Evolutionary conservation across 2,888 invertebrate species (phyloP), one percentile per base, ranked within the genome.

Genomic region (Himalopsyche tibetana): DNA sequence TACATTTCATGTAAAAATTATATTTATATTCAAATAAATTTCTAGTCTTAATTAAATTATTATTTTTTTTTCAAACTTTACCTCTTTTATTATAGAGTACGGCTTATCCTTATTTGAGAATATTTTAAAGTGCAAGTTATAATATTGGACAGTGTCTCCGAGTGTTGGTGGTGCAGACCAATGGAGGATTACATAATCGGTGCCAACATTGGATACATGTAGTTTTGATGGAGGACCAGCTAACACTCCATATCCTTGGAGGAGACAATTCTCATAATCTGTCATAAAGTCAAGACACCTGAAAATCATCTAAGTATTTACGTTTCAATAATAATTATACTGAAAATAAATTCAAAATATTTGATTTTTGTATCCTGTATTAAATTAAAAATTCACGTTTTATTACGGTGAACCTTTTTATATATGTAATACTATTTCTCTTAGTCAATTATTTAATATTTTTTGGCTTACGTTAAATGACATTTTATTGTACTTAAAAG

Each of bases 181-280:
- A 90, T 96, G 96, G 0, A 97, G 91, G 83, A 97, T 95, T 0
- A 96, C 96, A 91, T 96, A 97, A 90, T 95, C 95, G 0, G 95
- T 95, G 89, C 96, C 95, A 87, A 96, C 95, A 90, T 96, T 96
- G 55, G 96, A 95, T 6, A 97, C 94, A 89, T 95, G 95, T 3
- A 97, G 93, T 82, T 94, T 93, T 0, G 94, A 94, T 0, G 97
- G 97, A 0, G 95, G 94, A 51, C 96, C 95, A 0, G 97, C 96
- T 0, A 97, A 93, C 0, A 97, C 97, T 0, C 97, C 97, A 91
- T 97, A 97, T 19, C 97, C 97, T 92, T 97, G 96, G 88, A 97
- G 94, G 42, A 97, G 93, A 90, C 97, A 97, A 92, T 96, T 97
- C 79, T 96, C 95, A 92, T 96, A 97, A 80, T 96, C 95, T 11